A percentile compares a stretch with the other conserved stretches of the same genome.
Conservation (phyloP, 2,888 invertebrate species). For the Thereva unica region DNA sequence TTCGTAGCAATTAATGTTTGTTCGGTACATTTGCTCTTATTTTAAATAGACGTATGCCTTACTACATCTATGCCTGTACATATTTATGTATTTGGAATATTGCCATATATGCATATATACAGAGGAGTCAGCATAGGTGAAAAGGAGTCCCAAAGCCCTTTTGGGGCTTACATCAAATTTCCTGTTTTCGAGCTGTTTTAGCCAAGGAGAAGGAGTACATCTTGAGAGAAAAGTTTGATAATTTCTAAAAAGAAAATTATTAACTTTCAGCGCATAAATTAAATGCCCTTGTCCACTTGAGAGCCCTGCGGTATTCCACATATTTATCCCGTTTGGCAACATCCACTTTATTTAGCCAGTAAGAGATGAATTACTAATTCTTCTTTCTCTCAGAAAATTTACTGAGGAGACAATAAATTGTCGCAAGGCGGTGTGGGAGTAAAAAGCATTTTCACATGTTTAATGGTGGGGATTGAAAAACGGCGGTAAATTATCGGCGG, state of each 20-base stretch:
- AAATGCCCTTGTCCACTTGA: too few relatives aligned
- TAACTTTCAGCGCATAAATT: too few relatives aligned
- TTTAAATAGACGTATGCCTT: constrained; percentile 32
- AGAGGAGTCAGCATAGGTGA: constrained; percentile 7
- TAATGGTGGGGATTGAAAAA: constrained; percentile 15
- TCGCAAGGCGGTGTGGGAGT: background rate
- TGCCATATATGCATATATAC: background rate
- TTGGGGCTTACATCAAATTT: too few relatives aligned
- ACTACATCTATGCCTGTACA: background rate
- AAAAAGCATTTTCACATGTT: constrained; percentile 13
- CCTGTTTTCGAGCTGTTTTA: too few relatives aligned
- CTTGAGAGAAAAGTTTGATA: too few relatives aligned
- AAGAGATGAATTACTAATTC: constrained; percentile 18
- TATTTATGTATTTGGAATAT: constrained; percentile 1
- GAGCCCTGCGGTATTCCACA: too few relatives aligned
- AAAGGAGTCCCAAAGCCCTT: background rate
- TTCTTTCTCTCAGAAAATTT: constrained; percentile 1
- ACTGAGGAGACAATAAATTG: constrained; percentile 22
- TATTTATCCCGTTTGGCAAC: constrained; percentile 7
- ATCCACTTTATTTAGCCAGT: background rate
- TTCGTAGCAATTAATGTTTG: constrained; percentile 38
- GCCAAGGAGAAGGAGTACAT: too few relatives aligned
- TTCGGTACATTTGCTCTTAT: constrained; percentile 39
- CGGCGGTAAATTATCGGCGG: background rate
- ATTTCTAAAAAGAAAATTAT: too few relatives aligned